These are phyloP conservation scores for Apostichopus leukothele DNA, from an alignment of 53 echinoderm and acorn worm species.

Conservation along the genomic window DNA sequence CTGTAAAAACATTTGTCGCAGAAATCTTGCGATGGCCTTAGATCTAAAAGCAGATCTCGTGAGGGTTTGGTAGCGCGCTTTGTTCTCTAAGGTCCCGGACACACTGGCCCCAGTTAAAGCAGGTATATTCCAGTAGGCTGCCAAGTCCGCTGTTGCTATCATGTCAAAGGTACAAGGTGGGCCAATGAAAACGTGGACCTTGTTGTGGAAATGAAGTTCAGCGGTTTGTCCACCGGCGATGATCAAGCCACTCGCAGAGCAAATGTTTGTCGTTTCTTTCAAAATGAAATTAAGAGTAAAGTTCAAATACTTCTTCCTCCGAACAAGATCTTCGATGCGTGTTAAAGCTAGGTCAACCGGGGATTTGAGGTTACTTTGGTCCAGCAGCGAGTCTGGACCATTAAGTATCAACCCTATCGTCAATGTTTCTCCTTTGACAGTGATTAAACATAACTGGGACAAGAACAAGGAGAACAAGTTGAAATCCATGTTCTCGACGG, in stretches of 20 bases:
- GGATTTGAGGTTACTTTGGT: neutral
- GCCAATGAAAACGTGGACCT: constrained; percentile 58
- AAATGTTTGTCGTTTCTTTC: neutral
- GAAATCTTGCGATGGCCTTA: constrained; percentile 6
- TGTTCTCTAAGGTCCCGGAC: constrained; percentile 35
- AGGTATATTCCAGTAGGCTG: constrained; percentile 68
- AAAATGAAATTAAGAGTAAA: neutral
- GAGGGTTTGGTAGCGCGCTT: constrained; percentile 49
- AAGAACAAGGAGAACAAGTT: no score
- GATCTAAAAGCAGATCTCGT: constrained; percentile 54
- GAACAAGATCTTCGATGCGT: neutral
- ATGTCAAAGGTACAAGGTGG: constrained; percentile 52
- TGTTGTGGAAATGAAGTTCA: constrained; percentile 4
- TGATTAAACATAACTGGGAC: no score
- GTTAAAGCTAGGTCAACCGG: neutral
- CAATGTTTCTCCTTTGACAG: neutral
- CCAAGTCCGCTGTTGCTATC: constrained; percentile 52
- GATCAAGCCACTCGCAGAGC: neutral
- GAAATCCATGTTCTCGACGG: no score
- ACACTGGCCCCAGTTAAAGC: constrained; percentile 50
- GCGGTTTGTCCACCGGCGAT: constrained; percentile 30
- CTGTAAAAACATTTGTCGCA: neutral
- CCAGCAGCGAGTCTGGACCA: neutral
- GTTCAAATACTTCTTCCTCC: neutral
- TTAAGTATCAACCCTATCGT: neutral